These are phyloP conservation scores for Scytalopus superciliaris DNA, from an alignment of 2,113 vertebrate genomes.

Conservation along the genomic window DNA sequence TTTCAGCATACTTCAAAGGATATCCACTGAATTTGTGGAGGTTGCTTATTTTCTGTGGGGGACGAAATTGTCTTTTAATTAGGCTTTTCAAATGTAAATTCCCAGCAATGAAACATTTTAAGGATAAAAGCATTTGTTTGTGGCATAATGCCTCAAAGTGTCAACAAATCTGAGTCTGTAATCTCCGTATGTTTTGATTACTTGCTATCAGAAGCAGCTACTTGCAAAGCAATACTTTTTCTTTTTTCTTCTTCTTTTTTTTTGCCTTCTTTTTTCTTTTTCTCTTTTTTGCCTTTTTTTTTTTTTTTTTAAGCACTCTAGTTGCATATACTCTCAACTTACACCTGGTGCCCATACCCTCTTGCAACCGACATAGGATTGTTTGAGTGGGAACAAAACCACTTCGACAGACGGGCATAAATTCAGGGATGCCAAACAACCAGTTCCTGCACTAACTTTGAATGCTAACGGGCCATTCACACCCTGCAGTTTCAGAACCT, in stretches of 20 bases:
- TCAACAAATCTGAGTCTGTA: constrained; percentile 55
- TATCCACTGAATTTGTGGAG: constrained; percentile 27
- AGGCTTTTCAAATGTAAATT: constrained; percentile 61
- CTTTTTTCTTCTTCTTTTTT: no score
- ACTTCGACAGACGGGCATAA: constrained; percentile 19
- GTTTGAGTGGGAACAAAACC: constrained; percentile 33
- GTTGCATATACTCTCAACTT: background rate
- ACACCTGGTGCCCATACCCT: background rate
- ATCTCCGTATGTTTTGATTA: constrained; percentile 46
- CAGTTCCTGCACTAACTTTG: background rate
- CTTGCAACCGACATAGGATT: background rate
- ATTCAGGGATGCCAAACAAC: constrained; percentile 32
- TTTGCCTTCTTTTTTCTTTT: background rate
- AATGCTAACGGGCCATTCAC: constrained; percentile 9
- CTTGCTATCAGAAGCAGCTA: constrained; percentile 21
- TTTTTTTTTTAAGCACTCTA: background rate
- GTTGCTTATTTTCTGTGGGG: constrained; percentile 45
- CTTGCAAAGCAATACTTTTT: background rate
- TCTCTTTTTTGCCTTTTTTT: no score
- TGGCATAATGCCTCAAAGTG: constrained; percentile 52
- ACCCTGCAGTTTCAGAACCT: background rate
- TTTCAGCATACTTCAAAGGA: constrained; percentile 41
- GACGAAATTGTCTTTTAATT: constrained; percentile 53
- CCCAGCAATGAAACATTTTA: constrained; percentile 31
- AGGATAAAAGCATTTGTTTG: constrained; percentile 45